Evolutionary conservation across 2,113 vertebrate species (phyloP), one percentile per base, ranked within the genome.

Genomic region (Montifringilla adamsi): DNA sequence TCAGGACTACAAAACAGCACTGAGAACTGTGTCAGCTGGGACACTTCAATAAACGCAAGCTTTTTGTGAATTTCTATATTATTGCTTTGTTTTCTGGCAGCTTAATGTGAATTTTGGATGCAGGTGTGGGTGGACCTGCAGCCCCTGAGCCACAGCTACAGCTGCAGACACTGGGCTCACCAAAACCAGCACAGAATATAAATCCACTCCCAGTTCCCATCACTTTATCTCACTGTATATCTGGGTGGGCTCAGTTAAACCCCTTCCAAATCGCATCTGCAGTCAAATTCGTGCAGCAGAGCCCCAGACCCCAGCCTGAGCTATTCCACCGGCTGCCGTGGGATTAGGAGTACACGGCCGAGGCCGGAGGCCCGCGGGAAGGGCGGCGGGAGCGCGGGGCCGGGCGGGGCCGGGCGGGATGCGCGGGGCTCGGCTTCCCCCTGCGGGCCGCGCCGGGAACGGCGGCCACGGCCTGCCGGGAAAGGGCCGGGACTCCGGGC

Each of bases 341-440:
- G 13, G 17, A 1, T 33, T 1, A 3, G 1, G 41, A 15, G 2
- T 3, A 0, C 0, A 0, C 1, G 11, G 49, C 1, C 1, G 17
- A 5, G 23, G 41, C 39, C 0, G 67, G 10, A 26, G 17, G 10
- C 3, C 12, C 0, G 27, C 22, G 7, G 13, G 28, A 19, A 28
- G 6, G 6, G 33, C 39, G 13, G 43, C 12, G 24, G 75, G 35
- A 41, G 59, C 28, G 44, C n/a, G 21, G 12, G 8, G 15, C 28
- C 35, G 59, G 33, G 59, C 50, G 43, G n/a, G 6, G 20, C 44
- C n/a, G 15, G 44, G 26, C n/a, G 44, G 75, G 39, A 58, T 56
- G 9, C 8, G 76, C 92, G 93, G 96, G 56, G 70, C 81, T 85
- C 78, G 15, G 90, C 90, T 93, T 59, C 89, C 96, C 60, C 84